A percentile compares a stretch with the other conserved stretches of the same genome.
phyloP scores from a whole-genome alignment of 2,797 vertebrate species.

The Graptemys geographica region DNA sequence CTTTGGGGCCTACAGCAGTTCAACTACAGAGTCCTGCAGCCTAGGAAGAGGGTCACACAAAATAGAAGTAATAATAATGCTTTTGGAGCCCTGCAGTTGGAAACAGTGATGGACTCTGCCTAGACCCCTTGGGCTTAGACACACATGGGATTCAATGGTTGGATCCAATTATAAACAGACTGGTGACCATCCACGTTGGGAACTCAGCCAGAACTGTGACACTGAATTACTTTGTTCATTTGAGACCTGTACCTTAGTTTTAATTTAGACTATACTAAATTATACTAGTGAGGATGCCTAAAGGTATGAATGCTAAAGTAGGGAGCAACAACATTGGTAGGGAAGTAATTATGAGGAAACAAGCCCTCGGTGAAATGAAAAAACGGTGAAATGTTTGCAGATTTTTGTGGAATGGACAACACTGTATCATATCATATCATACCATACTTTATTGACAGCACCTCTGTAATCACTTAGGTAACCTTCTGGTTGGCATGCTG shows the following conservation, averaged over 20 bases:
- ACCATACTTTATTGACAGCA: not conserved
- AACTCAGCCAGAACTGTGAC: not conserved
- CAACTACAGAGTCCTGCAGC: not conserved
- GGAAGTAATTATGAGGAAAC: too few species aligned
- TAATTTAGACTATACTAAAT: not conserved
- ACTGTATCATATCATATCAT: too few species aligned
- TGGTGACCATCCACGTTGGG: not conserved
- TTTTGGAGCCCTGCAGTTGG: too few species aligned
- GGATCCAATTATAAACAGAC: not conserved
- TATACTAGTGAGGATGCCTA: not conserved
- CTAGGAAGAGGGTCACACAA: not conserved
- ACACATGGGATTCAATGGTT: not conserved
- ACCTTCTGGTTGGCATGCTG: not conserved
- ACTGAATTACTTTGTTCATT: not conserved
- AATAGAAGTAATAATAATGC: not conserved
- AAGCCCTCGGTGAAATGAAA: too few species aligned
- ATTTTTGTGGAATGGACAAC: too few species aligned
- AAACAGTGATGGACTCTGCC: not conserved
- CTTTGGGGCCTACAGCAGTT: not conserved
- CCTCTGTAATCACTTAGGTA: not conserved
- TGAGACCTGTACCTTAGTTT: fast-evolving
- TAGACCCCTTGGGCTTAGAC: not conserved
- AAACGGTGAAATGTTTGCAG: too few species aligned
- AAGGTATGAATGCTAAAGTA: not conserved
- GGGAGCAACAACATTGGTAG: too few species aligned